Evolutionary conservation across 1,140 invertebrate species (phyloP), one percentile per base, ranked within the genome.

Genomic region (Stegodyphus dumicola): DNA sequence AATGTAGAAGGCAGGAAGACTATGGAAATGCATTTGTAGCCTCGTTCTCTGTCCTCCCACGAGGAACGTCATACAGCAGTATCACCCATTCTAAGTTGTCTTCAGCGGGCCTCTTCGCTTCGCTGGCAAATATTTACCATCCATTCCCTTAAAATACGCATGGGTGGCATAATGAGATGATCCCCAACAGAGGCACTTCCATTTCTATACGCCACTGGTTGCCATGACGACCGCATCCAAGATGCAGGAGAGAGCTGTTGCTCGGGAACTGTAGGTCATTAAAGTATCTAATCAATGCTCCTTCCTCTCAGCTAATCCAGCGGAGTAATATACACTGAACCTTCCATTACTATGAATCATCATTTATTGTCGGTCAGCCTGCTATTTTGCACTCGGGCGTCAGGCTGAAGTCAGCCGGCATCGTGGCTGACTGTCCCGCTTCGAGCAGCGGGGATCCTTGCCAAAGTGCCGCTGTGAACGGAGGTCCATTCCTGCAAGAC

Each of bases 261-360:
- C 80, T 83, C 56, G 52, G 60, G 56, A 65, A 67, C 65, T 52
- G 67, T 48, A 81, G 70, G 80, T 83, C 80, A 83, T 75, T 83
- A 83, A 83, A 83, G 80, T 75, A 75, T 83, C 80, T 83, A 83
- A 83, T 83, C 80, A 83, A 83, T 83, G 80, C 70, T 67, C 66
- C 33, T 80, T 71, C 69, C 78, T 80, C 78, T 80, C 60, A 3
- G 71, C 70, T 83, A 75, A 83, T 83, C 70, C 70, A 53, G 15
- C 33, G 56, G 56, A 83, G 80, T 83, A 74, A 83, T 75, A 83
- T 75, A 75, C 80, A 83, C 73, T 83, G 80, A 75, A 65, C 70
- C 80, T 74, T 67, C 70, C 80, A 75, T 83, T 75, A 66, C 70
- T 83, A 75, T 75, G 80, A 83, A 83, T 83, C 80, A 74, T 83